Evolutionary conservation across 1,140 invertebrate genomes (phyloP).

Genomic region (Bradysia coprophila): DNA sequence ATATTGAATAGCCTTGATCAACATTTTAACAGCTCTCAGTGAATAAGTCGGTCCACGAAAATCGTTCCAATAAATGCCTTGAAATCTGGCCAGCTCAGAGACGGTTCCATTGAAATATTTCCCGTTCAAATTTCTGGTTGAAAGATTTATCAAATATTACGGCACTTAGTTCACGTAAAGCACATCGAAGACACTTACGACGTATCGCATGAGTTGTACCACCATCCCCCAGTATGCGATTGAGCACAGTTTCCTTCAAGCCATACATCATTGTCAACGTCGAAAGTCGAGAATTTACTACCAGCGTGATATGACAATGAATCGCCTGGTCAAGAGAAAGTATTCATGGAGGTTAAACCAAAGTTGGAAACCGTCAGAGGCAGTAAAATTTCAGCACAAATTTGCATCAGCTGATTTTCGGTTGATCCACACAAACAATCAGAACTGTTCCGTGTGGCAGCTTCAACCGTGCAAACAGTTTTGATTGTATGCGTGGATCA

Average conservation of each 20-base stretch:
- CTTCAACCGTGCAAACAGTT: no score
- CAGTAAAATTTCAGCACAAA: no score
- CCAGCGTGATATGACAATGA: slow-evolving; percentile 49
- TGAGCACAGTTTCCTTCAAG: slow-evolving; percentile 48
- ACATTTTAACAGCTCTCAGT: slow-evolving; percentile 27
- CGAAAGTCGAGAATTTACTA: slow-evolving; percentile 50
- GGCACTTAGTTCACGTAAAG: no score
- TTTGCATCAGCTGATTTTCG: no score
- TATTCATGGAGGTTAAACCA: no score
- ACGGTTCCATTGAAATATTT: slow-evolving; percentile 28
- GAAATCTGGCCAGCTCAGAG: slow-evolving; percentile 17
- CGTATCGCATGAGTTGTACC: slow-evolving; percentile 32
- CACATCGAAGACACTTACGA: no score
- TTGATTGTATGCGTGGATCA: no score
- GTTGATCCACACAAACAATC: no score
- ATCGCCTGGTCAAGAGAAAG: slow-evolving; percentile 22
- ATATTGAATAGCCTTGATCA: no score
- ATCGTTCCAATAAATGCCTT: slow-evolving; percentile 36
- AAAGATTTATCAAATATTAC: no score
- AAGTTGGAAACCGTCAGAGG: no score
- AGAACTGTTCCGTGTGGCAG: no score
- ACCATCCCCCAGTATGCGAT: slow-evolving; percentile 39
- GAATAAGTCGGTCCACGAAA: slow-evolving; percentile 32
- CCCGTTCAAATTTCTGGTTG: slow-evolving; percentile 32
- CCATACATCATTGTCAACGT: slow-evolving; percentile 51